Base-by-base conservation (phyloP, 2,113 vertebrate genomes). In the Sterna hirundo region DNA sequence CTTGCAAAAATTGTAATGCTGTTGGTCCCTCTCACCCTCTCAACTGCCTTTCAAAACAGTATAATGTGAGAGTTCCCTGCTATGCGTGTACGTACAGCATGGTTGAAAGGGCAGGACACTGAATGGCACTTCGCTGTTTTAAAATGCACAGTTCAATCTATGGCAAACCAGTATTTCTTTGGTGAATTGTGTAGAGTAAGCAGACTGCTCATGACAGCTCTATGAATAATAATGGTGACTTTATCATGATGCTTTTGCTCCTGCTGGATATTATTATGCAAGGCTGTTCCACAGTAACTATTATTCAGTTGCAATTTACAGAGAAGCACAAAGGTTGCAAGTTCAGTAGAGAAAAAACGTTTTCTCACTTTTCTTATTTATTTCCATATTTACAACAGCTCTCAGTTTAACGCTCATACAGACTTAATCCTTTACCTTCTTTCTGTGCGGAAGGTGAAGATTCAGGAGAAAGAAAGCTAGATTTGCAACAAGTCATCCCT, bases 171-270 rank as follows among this genome's bases (percentile, higher is more conserved):
- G 52, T 57, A 86, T 69, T 94, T 79, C 83, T 85, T 91, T 49
- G 52, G 68, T 86, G 90, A 95, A 94, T 80, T 82, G 65, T 74
- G 51, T 92, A 61, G 78, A 52, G 57, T 92, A 96, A 95, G 94
- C 80, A 92, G 85, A 85, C 51, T 93, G 87, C 23, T 94, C 76
- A 42, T 90, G 93, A 93, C 93, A 94, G 85, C 34, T 93, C 86
- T 90, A 66, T 96, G 95, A 97, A 93, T 94, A 95, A 92, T 92
- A 94, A 94, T 62, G 38, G 27, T 84, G 58, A 94, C 92, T 94
- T 96, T 87, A 90, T 96, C 69, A 46, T 30, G 29, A 83, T 72
- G 51, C 19, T 74, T 83, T 90, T 70, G 13, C 57, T 86, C 15
- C 86, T 76, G 69, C 65, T 86, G 62, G 70, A 85, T 92, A 87